phyloP scores from a whole-genome alignment of 2,113 vertebrate genomes.

The Colistium nudipinnis region DNA sequence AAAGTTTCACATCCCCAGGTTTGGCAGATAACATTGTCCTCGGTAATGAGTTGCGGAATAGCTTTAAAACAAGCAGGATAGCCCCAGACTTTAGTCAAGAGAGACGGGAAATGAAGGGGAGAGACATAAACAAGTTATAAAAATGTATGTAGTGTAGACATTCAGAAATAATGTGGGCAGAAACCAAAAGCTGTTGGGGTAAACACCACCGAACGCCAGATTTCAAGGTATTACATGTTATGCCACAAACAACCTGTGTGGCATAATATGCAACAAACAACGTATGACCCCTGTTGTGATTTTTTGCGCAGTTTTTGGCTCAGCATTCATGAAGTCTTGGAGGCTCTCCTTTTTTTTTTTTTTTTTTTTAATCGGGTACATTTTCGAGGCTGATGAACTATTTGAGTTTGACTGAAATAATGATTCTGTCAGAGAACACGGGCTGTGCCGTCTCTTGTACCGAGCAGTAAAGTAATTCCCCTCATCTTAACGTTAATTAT shows the following conservation, averaged over 20 bases:
- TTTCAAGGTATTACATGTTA: too few relatives aligned
- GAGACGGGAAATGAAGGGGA: too few relatives aligned
- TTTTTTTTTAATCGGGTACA: not conserved
- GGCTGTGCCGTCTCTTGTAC: conserved; percentile 10
- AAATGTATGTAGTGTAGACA: too few relatives aligned
- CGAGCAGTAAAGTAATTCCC: conserved; percentile 22
- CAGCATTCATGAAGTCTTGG: not conserved
- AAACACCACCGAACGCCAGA: too few relatives aligned
- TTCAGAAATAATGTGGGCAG: not conserved
- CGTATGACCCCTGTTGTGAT: too few relatives aligned
- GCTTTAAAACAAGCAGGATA: not conserved
- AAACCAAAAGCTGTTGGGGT: not conserved
- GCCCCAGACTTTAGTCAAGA: too few relatives aligned
- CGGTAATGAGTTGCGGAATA: conserved; percentile 4
- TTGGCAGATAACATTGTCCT: not conserved
- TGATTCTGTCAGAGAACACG: conserved; percentile 7
- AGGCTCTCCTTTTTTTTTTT: not conserved
- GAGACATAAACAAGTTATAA: too few relatives aligned
- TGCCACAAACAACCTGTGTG: too few relatives aligned
- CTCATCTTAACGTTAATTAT: conserved; percentile 44
- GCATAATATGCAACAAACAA: conserved; percentile 1
- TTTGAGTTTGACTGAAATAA: conserved; percentile 43
- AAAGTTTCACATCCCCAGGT: not conserved
- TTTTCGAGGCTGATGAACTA: conserved; percentile 29
- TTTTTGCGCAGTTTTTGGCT: not conserved